Evolutionary conservation across 2,888 invertebrate species (phyloP), one percentile per base, ranked within the genome.

Genomic region (Harpagoxenus sublaevis): DNA sequence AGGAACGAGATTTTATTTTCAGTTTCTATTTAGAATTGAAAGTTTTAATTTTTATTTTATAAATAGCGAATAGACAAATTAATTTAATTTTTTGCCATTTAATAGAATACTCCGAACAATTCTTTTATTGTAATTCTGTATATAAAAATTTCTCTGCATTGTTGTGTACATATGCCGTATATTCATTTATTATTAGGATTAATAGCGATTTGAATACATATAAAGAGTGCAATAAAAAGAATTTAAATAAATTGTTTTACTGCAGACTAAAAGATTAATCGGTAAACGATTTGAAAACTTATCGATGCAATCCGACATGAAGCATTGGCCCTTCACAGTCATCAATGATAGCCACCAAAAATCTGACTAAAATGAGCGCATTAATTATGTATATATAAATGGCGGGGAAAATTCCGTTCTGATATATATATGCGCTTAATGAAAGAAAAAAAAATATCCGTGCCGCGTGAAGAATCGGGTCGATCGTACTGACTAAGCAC

Each of bases 241-340:
- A 12, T 23, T 15, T 63, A 23, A 42, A 31, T 15, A 42, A 23
- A 65, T 23, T 12, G 5, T 42, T n/a, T 65, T 23, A 42, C 12
- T 23, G 23, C 12, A 42, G 42, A 42, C 15, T 42, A 45, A 65
- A 65, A 65, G 28, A 42, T 45, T 65, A 65, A 39, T 12, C 2
- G 39, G 35, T n/a, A 39, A 98, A 82, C 96, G 96, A 91, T 98
- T 97, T 93, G 97, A 98, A 90, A 98, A 98, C 92, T 95, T 96
- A 0, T 96, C 96, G 92, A 97, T 98, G 48, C 97, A 98, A 95
- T 96, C 97, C 66, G 98, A 98, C 94, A 96, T 98, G 94, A 97
- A 97, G 94, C 97, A 97, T 92, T 98, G 98, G 98, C 97, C 98
- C 0, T 98, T 99, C 94, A 95, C 95, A 89, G 97, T 97, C 0